A percentile compares a stretch with the other conserved stretches of the same genome.
Evolutionary conservation across 1,140 invertebrate species (phyloP).

Genomic region (Muscidifurax raptorellus): DNA sequence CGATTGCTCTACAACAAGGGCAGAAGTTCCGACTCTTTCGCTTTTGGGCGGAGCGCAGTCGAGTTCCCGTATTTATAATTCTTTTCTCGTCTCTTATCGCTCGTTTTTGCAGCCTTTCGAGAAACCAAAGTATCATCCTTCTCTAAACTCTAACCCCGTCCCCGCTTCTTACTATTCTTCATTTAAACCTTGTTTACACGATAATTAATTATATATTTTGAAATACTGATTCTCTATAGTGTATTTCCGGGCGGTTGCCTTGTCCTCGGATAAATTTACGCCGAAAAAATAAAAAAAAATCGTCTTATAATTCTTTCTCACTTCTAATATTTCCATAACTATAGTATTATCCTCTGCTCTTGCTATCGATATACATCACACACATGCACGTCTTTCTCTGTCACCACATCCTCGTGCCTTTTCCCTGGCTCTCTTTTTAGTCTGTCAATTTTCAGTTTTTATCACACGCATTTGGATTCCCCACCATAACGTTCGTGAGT

Average conservation of each 20-base stretch:
- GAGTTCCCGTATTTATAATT: constrained; percentile 43
- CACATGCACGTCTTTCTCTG: neutral
- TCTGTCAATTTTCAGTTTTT: constrained; percentile 14
- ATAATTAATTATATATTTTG: constrained; percentile 63
- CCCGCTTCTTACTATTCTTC: constrained; percentile 3
- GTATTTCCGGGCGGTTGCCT: constrained; percentile 64
- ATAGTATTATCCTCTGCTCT: no score
- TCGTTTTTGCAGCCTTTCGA: constrained; percentile 17
- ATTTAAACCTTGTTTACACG: constrained; percentile 58
- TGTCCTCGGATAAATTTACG: constrained; percentile 56
- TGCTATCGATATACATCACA: neutral
- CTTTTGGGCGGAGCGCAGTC: constrained; percentile 52
- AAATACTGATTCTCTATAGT: constrained; percentile 72
- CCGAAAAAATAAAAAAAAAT: constrained; percentile 33
- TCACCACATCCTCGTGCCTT: neutral
- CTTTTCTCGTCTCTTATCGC: neutral
- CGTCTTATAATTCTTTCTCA: neutral
- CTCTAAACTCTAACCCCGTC: neutral
- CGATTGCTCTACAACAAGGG: neutral
- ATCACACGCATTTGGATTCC: constrained; percentile 23
- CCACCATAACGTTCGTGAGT: neutral
- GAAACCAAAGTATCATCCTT: constrained; percentile 29
- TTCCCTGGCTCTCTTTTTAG: neutral
- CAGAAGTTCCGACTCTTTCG: constrained; percentile 36
- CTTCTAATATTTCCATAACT: neutral